A percentile compares a stretch with the other conserved stretches of the same genome.
Conservation (phyloP, 1,140 invertebrate genomes). For the Pteromalus puparum region DNA sequence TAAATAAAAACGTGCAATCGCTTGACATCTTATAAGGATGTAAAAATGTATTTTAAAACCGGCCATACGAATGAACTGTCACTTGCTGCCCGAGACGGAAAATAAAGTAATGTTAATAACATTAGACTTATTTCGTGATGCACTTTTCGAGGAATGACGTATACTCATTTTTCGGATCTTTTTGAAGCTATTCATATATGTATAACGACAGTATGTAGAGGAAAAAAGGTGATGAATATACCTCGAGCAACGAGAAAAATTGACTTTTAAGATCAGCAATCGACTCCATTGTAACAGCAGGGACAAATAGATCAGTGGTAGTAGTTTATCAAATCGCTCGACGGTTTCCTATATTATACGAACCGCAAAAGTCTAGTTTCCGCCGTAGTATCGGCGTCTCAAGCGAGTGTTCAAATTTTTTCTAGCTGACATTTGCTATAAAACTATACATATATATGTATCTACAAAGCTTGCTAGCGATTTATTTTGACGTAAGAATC, state of each 20-base stretch:
- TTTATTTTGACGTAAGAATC: slow-evolving; percentile 16
- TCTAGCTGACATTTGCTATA: slow-evolving; percentile 22
- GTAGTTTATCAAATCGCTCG: neutral
- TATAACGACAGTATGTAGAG: neutral
- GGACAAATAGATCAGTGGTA: neutral
- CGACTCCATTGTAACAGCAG: neutral
- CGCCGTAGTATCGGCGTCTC: neutral
- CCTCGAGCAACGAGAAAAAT: slow-evolving; percentile 20
- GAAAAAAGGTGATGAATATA: neutral
- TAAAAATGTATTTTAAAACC: slow-evolving; percentile 43
- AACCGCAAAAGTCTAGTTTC: neutral
- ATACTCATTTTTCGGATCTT: neutral
- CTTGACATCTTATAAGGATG: slow-evolving; percentile 31
- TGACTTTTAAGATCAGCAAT: slow-evolving; percentile 1
- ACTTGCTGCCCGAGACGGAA: neutral
- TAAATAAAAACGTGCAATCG: slow-evolving; percentile 57
- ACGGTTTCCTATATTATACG: neutral
- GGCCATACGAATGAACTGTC: slow-evolving; percentile 21
- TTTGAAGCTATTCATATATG: neutral
- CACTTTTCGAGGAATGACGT: too few species aligned
- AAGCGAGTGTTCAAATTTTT: slow-evolving; percentile 18
- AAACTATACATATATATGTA: neutral
- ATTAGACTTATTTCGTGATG: neutral
- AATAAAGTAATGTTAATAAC: neutral
- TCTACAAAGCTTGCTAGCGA: slow-evolving; percentile 19